These are phyloP conservation scores for Clarias pachynema DNA, from an alignment of 2,797 vertebrate genomes.

Conservation along the genomic window DNA sequence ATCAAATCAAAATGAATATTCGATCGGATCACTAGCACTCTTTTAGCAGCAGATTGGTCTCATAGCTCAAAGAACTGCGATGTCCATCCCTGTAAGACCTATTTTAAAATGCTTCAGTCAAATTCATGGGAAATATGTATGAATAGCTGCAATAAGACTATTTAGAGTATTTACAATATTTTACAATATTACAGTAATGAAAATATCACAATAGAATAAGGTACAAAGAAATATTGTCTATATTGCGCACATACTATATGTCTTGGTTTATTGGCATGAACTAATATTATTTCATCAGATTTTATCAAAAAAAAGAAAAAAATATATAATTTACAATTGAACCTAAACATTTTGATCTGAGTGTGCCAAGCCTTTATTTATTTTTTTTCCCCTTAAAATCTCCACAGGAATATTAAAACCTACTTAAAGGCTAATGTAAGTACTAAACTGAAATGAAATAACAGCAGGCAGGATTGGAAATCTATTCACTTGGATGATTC, in stretches of 20 bases:
- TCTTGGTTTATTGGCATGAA: background rate
- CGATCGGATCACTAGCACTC: slow-evolving; percentile 28
- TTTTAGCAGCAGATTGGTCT: slow-evolving; percentile 46
- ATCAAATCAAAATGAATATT: slow-evolving; percentile 50
- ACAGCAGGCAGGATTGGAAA: background rate
- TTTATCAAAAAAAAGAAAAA: background rate
- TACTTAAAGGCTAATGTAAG: background rate
- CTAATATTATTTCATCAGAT: background rate
- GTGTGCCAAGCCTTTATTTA: background rate
- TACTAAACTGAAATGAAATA: background rate
- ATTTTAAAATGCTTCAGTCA: background rate
- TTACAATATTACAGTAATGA: no score
- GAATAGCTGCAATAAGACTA: background rate
- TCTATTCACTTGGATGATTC: background rate
- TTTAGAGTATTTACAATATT: background rate
- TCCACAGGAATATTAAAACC: background rate
- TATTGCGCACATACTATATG: background rate
- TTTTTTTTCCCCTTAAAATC: no score
- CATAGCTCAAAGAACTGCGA: background rate
- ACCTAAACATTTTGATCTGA: background rate
- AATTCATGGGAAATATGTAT: background rate
- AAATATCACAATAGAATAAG: no score
- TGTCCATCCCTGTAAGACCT: no score
- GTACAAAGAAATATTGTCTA: background rate
- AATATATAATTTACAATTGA: background rate